Evolutionary conservation across 2,888 invertebrate genomes (phyloP), one percentile per base, ranked within the genome.

Genomic region (Dysmachus trigonus): DNA sequence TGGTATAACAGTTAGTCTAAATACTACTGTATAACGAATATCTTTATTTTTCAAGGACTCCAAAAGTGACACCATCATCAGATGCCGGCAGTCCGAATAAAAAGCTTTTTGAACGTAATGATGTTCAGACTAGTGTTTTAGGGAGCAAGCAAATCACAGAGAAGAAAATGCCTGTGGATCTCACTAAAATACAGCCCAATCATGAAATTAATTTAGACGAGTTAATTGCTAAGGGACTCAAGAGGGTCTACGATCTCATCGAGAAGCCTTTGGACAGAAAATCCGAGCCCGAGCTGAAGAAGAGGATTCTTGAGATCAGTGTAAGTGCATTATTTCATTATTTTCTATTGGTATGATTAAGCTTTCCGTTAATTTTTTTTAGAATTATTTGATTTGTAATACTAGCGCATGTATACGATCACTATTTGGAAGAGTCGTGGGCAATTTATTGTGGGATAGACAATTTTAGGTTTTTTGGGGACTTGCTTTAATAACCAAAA

Each of bases 161-260:
- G 41, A 88, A 88, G 73, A 87, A 86, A 53, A 81, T 88, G 33
- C 88, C 88, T 47, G 38, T 79, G 30, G 88, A 88, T 86, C 86
- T 88, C 33, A 74, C 33, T 51, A 85, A 79, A 6, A 85, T 71
- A 10, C 77, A 86, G 86, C 13, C 74, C 18, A 87, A 71, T 53
- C 85, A 85, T 41, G 89, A 89, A 31, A 89, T 90, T 35, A 90
- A 92, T 86, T 89, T 92, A 8, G 91, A 92, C 77, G 92, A 92
- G 72, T 88, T 92, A 47, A 90, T 92, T 7, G 89, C 90, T 2
- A 92, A 91, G 87, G 92, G 92, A 22, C 87, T 92, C 33, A 91
- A 91, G 53, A 90, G 92, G 86, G 90, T 92, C 62, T 91, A 91
- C 86, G 91, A 91, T 87, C 88, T 92, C 22, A 90, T 92, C 30